Evolutionary conservation across 2,797 vertebrate species (phyloP).

Genomic region (Choloepus didactylus): DNA sequence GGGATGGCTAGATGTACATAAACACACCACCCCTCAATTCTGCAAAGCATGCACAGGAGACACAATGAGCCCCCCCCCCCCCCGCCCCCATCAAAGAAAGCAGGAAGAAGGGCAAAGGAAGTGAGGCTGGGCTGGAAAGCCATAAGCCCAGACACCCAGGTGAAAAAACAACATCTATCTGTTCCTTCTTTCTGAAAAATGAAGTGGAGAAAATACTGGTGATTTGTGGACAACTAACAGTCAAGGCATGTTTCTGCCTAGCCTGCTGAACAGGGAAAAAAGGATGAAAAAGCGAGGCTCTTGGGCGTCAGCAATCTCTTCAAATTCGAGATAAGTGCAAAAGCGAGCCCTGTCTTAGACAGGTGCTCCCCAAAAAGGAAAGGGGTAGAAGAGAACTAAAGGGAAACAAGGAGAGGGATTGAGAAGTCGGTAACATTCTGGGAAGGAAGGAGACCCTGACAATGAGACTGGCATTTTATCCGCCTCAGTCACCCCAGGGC

Average conservation of each 20-base stretch:
- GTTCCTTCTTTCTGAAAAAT: constrained; percentile 73
- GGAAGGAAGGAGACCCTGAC: constrained; percentile 60
- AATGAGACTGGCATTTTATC: constrained; percentile 67
- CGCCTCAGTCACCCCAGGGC: constrained; percentile 75
- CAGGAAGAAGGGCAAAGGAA: constrained; percentile 69
- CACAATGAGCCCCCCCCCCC: constrained; percentile 66
- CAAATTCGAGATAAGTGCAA: constrained; percentile 84
- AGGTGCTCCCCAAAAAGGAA: constrained; percentile 78
- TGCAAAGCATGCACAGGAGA: constrained; percentile 81
- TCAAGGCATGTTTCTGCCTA: constrained; percentile 80
- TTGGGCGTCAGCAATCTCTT: constrained; percentile 88
- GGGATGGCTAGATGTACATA: constrained; percentile 58
- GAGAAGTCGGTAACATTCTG: constrained; percentile 47
- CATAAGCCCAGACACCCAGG: constrained; percentile 68
- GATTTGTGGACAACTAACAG: constrained; percentile 62
- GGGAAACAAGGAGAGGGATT: constrained; percentile 61
- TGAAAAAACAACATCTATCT: constrained; percentile 82
- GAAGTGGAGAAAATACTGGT: constrained; percentile 76
- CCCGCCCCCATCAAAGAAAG: constrained; percentile 66
- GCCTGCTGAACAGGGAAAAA: constrained; percentile 83
- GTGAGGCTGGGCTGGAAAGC: constrained; percentile 47
- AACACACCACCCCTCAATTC: constrained; percentile 73
- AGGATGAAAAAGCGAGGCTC: constrained; percentile 86
- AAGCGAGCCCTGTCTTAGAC: constrained; percentile 80
- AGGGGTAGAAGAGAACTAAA: constrained; percentile 68